Evolutionary conservation across 2,888 invertebrate species (phyloP).

Genomic region (Andrena camellia): DNA sequence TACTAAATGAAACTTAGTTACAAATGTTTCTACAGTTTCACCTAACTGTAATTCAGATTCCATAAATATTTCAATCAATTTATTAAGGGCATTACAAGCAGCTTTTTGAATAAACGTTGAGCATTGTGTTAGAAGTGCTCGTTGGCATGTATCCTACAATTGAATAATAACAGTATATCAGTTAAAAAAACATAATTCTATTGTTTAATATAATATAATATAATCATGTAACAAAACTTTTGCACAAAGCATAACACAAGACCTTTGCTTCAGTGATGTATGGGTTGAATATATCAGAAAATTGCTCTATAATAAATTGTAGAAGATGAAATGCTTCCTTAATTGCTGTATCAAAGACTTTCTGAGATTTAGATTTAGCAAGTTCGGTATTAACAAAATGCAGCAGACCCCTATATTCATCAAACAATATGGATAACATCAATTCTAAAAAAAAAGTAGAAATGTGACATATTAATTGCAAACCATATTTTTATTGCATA

Average conservation of each 20-base stretch:
- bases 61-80: constrained; percentile 71
- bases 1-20: constrained; percentile 48
- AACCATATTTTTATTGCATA: background rate
- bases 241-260: constrained; percentile 26
- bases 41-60: constrained; percentile 65
- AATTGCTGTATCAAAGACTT: constrained; percentile 54
- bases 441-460: constrained; percentile 56
- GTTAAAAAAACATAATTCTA: background rate
- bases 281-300: constrained; percentile 65
- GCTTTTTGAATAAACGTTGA: constrained; percentile 62
- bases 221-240: background rate
- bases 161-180: background rate
- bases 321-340: constrained; percentile 71
- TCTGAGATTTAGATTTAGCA: constrained; percentile 22
- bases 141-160: constrained; percentile 71
- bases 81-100: constrained; percentile 70
- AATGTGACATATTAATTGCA: background rate
- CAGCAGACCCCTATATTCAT: constrained; percentile 62
- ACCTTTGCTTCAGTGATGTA: constrained; percentile 69
- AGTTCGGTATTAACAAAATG: constrained; percentile 69
- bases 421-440: constrained; percentile 66
- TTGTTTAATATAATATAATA: background rate
- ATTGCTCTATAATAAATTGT: constrained; percentile 71
- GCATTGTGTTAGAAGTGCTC: constrained; percentile 63
- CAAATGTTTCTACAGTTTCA: constrained; percentile 58